Conservation (phyloP, 2,797 vertebrate genomes). For the Coilia nasus region DNA sequence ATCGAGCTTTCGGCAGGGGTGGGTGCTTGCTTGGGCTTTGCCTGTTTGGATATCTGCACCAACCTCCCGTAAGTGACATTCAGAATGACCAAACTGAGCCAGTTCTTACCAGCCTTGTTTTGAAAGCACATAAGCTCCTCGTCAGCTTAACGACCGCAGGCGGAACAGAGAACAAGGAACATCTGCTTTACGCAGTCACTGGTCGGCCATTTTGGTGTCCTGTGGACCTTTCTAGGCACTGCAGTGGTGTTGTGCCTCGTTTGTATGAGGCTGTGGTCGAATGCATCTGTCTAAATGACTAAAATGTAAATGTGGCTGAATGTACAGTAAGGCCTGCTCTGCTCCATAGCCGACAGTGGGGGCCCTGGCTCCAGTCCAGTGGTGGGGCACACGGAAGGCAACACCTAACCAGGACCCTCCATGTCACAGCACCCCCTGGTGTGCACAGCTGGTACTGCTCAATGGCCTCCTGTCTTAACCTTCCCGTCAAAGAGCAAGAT, state of each 20-base stretch:
- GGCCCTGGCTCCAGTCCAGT: not conserved
- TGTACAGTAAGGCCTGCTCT: not conserved
- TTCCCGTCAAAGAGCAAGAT: not conserved
- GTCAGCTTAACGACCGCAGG: not conserved
- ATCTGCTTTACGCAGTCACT: not conserved
- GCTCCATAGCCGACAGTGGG: not conserved
- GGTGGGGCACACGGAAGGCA: not conserved
- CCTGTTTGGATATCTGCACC: not conserved
- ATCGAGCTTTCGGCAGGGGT: not conserved
- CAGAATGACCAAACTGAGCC: not conserved
- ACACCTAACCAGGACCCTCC: not conserved
- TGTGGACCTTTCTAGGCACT: not conserved
- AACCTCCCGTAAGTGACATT: not conserved
- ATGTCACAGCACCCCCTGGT: conserved; percentile 51
- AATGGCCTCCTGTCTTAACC: not conserved
- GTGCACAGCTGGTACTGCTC: conserved; percentile 29
- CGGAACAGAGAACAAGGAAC: not conserved
- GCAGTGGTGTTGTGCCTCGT: not conserved
- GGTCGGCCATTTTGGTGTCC: not conserved
- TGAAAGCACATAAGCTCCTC: not conserved
- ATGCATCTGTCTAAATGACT: not conserved
- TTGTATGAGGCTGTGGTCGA: not conserved
- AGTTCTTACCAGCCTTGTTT: not conserved
- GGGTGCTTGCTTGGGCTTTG: not conserved
- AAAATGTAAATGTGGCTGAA: not conserved